phyloP scores from a whole-genome alignment of 2,888 invertebrate species.

The Watsonalla binaria region DNA sequence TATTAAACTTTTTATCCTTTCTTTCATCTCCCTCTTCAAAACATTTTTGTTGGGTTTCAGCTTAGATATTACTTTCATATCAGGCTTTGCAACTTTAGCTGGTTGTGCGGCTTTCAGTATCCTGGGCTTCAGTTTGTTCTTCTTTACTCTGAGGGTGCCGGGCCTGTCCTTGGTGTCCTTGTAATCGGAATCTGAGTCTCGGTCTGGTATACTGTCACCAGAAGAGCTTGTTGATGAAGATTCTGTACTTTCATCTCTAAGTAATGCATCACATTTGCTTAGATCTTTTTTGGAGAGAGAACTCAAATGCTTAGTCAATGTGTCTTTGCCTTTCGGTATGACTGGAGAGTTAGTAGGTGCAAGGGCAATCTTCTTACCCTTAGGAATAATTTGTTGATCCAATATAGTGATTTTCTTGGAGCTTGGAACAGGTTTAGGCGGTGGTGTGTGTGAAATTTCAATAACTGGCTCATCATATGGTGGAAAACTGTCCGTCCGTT shows the following conservation, averaged over 20 bases:
- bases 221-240: conserved; percentile 69
- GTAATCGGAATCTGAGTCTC: conserved; percentile 81
- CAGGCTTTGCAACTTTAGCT: conserved; percentile 43
- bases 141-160: conserved; percentile 45
- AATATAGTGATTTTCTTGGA: conserved; percentile 72
- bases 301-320: conserved; percentile 56
- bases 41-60: conserved; percentile 48
- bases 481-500: conserved; percentile 47
- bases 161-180: conserved; percentile 66
- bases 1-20: conserved; percentile 52
- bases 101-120: conserved; percentile 50
- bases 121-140: conserved; percentile 57
- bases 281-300: conserved; percentile 48
- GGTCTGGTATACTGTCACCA: conserved; percentile 78
- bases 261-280: conserved; percentile 38
- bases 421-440: conserved; percentile 61
- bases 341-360: conserved; percentile 53
- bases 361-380: conserved; percentile 66
- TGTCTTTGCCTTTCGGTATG: conserved; percentile 63
- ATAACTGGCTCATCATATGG: conserved; percentile 65
- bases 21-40: conserved; percentile 56
- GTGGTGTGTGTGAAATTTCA: conserved; percentile 45
- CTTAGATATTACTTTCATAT: conserved; percentile 51
- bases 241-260: conserved; percentile 73
- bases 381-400: conserved; percentile 72